Percentiles rank a stretch among this genome's conserved stretches.
Evolutionary conservation across 2,888 invertebrate genomes (phyloP).

Genomic region (Venustoraphidia nigricollis): DNA sequence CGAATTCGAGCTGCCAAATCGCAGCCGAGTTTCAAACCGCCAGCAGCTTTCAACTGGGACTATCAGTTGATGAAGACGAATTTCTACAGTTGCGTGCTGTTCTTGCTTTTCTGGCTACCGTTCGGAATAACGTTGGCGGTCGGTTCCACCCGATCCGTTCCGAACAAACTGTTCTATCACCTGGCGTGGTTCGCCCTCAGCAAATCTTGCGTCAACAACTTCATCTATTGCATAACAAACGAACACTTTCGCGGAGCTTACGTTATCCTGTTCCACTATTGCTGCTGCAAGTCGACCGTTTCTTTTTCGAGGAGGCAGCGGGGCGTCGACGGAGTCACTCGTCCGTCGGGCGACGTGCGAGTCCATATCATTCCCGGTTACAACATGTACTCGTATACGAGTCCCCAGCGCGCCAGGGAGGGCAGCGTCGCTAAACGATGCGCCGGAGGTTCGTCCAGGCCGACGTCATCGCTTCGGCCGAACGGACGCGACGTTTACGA

Average conservation of each 20-base stretch:
- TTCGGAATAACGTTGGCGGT: slow-evolving; percentile 43
- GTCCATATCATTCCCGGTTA: slow-evolving; percentile 62
- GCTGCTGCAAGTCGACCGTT: slow-evolving; percentile 62
- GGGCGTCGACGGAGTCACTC: slow-evolving; percentile 17
- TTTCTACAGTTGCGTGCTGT: slow-evolving; percentile 45
- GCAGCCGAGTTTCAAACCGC: slow-evolving; percentile 43
- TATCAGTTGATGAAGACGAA: slow-evolving; percentile 45
- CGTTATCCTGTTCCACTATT: slow-evolving; percentile 59
- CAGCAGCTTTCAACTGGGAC: slow-evolving; percentile 44
- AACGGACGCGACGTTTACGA: slow-evolving; percentile 40
- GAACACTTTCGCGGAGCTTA: slow-evolving; percentile 55
- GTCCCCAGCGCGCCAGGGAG: slow-evolving; percentile 34
- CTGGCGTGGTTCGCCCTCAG: slow-evolving; percentile 52
- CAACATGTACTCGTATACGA: slow-evolving; percentile 47
- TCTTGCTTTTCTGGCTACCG: slow-evolving; percentile 50
- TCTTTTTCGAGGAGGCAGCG: slow-evolving; percentile 37
- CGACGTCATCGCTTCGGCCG: slow-evolving; percentile 22
- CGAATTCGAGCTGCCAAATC: slow-evolving; percentile 35
- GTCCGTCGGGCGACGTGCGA: slow-evolving; percentile 40
- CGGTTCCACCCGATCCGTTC: slow-evolving; percentile 31
- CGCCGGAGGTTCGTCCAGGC: slow-evolving; percentile 23
- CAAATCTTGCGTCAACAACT: slow-evolving; percentile 51
- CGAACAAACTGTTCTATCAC: slow-evolving; percentile 43
- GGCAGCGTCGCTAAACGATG: slow-evolving; percentile 22
- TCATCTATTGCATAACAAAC: slow-evolving; percentile 49